Evolutionary conservation across 2,888 invertebrate species (phyloP).

Genomic region (Microctonus brassicae): DNA sequence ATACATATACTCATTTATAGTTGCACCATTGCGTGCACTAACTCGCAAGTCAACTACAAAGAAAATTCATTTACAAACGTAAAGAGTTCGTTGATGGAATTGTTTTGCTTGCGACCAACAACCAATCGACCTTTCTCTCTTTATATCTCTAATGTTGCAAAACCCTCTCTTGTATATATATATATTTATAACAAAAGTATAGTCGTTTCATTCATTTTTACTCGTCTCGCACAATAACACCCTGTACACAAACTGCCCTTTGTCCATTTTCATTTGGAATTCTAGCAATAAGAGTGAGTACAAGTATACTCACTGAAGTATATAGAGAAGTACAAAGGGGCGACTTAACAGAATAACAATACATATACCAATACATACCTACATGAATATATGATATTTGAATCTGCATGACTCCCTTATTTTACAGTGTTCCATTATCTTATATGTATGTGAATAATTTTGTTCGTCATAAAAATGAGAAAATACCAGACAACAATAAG

Average conservation of each 20-base stretch:
- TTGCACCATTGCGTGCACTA: not conserved
- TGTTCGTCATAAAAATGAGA: not conserved
- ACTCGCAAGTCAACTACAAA: constrained; percentile 23
- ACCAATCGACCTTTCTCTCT: constrained; percentile 47
- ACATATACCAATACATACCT: no score
- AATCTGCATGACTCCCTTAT: not conserved
- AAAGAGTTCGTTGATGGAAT: constrained; percentile 51
- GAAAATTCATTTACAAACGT: constrained; percentile 46
- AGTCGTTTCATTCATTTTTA: not conserved
- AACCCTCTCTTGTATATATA: constrained; percentile 20
- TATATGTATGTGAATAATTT: not conserved
- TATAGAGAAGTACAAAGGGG: not conserved
- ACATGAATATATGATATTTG: not conserved
- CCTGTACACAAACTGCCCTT: constrained; percentile 50
- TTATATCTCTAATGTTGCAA: no score
- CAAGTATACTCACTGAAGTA: not conserved
- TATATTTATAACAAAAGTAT: not conserved
- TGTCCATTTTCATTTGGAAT: constrained; percentile 62
- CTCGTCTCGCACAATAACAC: constrained; percentile 25
- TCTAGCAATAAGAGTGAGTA: constrained; percentile 48
- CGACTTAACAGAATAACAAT: not conserved
- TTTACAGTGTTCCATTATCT: not conserved
- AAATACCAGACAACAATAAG: no score
- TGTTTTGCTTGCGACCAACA: constrained; percentile 51
- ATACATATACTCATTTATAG: not conserved